phyloP scores from a whole-genome alignment of 2,113 vertebrate genomes.

The Coracopsis vasa region DNA sequence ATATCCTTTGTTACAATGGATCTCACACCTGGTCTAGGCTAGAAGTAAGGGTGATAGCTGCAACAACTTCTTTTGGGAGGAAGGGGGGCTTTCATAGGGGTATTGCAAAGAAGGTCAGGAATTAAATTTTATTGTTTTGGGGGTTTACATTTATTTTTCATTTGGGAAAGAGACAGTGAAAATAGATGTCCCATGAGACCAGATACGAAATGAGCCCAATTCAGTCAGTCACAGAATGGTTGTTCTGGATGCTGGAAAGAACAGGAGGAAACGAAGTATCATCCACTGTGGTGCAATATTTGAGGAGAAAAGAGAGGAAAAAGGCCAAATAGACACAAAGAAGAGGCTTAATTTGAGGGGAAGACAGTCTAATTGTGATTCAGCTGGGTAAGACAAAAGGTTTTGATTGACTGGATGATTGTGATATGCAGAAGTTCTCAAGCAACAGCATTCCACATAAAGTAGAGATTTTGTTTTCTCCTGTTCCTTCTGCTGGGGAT shows the following conservation, averaged over 20 bases:
- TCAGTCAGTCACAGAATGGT: neutral
- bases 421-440: neutral
- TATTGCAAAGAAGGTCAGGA: neutral
- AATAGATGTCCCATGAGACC: neutral
- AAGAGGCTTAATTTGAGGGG: neutral
- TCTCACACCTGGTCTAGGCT: neutral
- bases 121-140: neutral
- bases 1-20: neutral
- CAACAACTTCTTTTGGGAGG: neutral
- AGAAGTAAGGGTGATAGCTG: neutral
- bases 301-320: neutral
- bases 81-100: neutral
- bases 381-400: neutral
- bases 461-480: neutral
- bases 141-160: neutral
- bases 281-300: neutral
- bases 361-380: neutral
- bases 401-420: neutral
- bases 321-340: neutral
- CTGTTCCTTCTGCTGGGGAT: neutral
- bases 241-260: neutral
- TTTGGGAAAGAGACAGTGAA: neutral
- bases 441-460: neutral
- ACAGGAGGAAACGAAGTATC: neutral
- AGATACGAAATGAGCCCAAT: neutral